Conservation (phyloP, 2,888 invertebrate species). For the Megalurothrips usitatus region DNA sequence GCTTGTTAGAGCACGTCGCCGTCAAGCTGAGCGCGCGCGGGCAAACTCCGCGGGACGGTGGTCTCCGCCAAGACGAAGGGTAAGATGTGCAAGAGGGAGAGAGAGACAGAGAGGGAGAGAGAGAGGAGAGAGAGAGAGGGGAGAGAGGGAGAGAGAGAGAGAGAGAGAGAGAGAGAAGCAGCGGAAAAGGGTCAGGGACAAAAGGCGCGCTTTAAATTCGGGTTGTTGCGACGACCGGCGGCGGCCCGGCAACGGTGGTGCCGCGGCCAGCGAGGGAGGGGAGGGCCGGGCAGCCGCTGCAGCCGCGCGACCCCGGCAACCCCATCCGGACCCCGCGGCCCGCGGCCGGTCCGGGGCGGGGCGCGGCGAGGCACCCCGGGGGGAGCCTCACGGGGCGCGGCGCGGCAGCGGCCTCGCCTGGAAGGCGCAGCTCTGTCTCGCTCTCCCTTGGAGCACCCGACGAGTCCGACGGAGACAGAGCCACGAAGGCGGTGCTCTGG, state of each 20-base stretch:
- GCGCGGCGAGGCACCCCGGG: background rate
- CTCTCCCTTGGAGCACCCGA: too few species aligned
- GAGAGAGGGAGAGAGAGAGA: background rate
- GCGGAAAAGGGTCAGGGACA: background rate
- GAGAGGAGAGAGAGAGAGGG: background rate
- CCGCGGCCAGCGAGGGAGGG: background rate
- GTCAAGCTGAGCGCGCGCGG: too few species aligned
- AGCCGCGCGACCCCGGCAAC: background rate
- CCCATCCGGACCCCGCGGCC: background rate
- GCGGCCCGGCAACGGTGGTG: background rate
- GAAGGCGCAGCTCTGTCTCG: too few species aligned
- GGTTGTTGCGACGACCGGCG: background rate
- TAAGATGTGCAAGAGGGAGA: background rate
- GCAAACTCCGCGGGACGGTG: background rate
- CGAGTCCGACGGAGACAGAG: too few species aligned
- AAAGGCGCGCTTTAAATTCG: slow-evolving; percentile 4
- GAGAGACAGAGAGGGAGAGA: background rate
- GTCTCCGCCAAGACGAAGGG: background rate
- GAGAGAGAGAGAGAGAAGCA: background rate
- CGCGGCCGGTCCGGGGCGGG: background rate
- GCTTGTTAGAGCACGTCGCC: too few species aligned
- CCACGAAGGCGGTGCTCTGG: too few species aligned
- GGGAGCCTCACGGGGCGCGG: background rate
- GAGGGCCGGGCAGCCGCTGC: background rate
- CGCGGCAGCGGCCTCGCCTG: background rate